A percentile compares a stretch with the other conserved stretches of the same genome.
Conservation (phyloP, 2,797 vertebrate species). For the Chaetophractus vellerosus region DNA sequence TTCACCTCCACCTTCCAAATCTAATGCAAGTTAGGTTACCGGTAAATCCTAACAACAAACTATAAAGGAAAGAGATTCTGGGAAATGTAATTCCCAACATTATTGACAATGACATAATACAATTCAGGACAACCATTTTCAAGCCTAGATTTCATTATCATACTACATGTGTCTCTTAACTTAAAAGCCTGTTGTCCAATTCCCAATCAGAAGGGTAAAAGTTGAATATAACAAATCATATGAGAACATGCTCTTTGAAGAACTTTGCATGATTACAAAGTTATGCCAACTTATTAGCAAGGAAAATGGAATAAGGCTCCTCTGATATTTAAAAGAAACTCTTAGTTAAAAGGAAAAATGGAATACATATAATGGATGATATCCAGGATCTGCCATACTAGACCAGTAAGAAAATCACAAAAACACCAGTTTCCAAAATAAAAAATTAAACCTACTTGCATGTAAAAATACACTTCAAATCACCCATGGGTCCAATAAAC, state of each 20-base stretch:
- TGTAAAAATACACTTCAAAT: constrained; percentile 17
- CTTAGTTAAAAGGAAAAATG: background rate
- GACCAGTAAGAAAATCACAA: constrained; percentile 20
- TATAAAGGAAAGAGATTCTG: background rate
- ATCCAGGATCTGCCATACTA: background rate
- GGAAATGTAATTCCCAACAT: background rate
- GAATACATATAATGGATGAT: background rate
- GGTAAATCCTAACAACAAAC: too few species aligned
- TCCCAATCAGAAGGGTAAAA: background rate
- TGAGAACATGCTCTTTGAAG: background rate
- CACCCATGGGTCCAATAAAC: background rate
- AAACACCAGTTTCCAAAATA: background rate
- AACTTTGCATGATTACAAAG: constrained; percentile 30
- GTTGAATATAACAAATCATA: constrained; percentile 4
- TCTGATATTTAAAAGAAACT: background rate
- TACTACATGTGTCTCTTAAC: background rate
- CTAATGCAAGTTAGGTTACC: too few species aligned
- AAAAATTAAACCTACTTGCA: background rate
- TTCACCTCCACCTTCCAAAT: too few species aligned
- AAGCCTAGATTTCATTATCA: background rate
- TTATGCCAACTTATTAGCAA: constrained; percentile 31
- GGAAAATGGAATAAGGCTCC: constrained; percentile 1
- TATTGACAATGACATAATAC: background rate
- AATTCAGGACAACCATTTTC: background rate
- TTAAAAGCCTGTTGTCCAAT: constrained; percentile 25